A percentile compares a stretch with the other conserved stretches of the same genome.
Evolutionary conservation across 2,113 vertebrate species (phyloP).

Genomic region (Pelecanus crispus): DNA sequence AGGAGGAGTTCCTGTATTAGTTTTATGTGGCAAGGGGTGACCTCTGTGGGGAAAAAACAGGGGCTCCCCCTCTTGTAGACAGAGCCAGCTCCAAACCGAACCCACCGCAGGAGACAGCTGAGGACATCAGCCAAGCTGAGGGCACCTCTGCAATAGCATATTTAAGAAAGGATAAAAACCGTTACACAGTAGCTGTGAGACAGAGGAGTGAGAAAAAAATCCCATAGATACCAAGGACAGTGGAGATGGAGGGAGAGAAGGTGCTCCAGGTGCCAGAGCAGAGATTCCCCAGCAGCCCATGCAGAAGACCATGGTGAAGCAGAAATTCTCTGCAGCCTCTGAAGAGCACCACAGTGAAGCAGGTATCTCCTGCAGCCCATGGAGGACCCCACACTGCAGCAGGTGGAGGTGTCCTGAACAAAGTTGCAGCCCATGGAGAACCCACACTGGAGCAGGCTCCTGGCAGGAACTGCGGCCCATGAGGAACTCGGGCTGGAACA

Average conservation of each 20-base stretch:
- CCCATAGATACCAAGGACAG: neutral
- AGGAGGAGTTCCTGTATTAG: neutral
- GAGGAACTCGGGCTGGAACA: neutral
- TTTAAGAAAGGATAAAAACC: neutral
- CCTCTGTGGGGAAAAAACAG: neutral
- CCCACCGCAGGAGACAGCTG: neutral
- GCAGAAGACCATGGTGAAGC: neutral
- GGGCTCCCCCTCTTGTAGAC: neutral
- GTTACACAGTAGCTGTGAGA: neutral
- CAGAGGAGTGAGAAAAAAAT: neutral
- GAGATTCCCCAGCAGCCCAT: neutral
- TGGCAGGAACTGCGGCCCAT: accelerated
- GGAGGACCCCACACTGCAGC: neutral
- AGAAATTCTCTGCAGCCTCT: neutral
- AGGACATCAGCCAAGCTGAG: neutral
- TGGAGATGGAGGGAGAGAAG: neutral
- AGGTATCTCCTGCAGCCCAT: neutral
- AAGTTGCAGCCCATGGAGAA: neutral
- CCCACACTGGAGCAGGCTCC: neutral
- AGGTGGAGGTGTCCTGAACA: neutral
- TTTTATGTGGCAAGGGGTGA: neutral
- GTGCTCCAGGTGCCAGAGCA: neutral
- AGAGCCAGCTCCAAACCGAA: neutral
- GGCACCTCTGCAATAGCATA: neutral
- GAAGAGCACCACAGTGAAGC: neutral